These are phyloP conservation scores for Tetrapedia diversipes DNA, from an alignment of 2,888 invertebrate species.

Conservation along the genomic window DNA sequence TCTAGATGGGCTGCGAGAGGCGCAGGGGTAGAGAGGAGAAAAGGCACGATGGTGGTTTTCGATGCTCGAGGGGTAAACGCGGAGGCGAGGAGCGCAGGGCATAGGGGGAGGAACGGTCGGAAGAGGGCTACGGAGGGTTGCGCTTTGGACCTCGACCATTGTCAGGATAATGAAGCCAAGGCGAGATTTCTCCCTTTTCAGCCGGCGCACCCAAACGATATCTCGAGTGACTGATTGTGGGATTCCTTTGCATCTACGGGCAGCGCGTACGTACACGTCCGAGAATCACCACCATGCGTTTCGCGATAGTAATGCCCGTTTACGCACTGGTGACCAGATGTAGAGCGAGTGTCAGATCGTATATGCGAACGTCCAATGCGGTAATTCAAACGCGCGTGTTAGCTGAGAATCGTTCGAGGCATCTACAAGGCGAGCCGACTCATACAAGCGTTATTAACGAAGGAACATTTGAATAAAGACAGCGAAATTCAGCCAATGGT, in stretches of 20 bases:
- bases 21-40: conserved; percentile 5
- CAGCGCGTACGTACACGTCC: conserved; percentile 20
- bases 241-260: conserved; percentile 47
- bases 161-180: conserved; percentile 77
- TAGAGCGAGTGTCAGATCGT: too few species aligned
- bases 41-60: conserved; percentile 50
- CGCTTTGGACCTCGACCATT: conserved; percentile 71
- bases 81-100: background rate
- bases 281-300: background rate
- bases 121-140: conserved; percentile 47
- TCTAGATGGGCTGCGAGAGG: conserved; percentile 18
- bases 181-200: conserved; percentile 75
- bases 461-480: too few species aligned
- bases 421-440: too few species aligned
- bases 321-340: too few species aligned
- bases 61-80: conserved; percentile 38
- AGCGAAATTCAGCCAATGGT: too few species aligned
- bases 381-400: too few species aligned
- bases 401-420: too few species aligned
- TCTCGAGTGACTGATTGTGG: conserved; percentile 67
- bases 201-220: conserved; percentile 62
- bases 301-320: background rate
- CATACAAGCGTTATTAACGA: too few species aligned
- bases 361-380: too few species aligned
- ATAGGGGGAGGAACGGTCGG: conserved; percentile 29